phyloP scores from a whole-genome alignment of 2,888 invertebrate species.

The Vesta saturnalis region DNA sequence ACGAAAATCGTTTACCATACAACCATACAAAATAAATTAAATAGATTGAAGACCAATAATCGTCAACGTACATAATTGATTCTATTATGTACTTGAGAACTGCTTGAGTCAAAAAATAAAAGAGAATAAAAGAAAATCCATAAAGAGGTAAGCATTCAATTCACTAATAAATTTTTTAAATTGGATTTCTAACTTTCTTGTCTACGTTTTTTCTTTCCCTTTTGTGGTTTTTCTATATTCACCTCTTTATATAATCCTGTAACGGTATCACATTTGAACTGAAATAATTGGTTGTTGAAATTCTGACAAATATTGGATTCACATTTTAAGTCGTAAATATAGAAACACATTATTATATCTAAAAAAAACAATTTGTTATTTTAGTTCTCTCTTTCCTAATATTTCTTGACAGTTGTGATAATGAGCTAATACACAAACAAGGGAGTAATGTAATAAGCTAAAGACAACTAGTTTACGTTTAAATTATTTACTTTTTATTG shows the following conservation, averaged over 20 bases:
- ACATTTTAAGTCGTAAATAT: no score
- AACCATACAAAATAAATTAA: not conserved
- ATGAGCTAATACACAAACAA: no score
- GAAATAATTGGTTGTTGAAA: not conserved
- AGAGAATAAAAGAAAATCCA: not conserved
- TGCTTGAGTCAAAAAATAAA: not conserved
- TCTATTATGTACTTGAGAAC: not conserved
- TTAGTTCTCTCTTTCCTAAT: no score
- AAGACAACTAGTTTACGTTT: no score
- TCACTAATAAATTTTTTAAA: conserved; percentile 18
- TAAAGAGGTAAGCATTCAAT: conserved; percentile 12
- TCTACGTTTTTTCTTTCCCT: not conserved
- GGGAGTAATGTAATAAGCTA: no score
- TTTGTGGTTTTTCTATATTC: not conserved
- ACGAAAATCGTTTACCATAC: not conserved
- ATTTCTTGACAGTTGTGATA: no score
- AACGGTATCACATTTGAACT: not conserved
- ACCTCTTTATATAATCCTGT: conserved; percentile 3
- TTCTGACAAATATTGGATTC: not conserved
- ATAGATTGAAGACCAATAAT: not conserved
- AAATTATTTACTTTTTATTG: no score
- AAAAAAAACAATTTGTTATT: no score
- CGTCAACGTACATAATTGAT: not conserved
- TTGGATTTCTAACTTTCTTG: conserved; percentile 12
- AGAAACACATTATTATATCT: no score